A percentile compares a stretch with the other conserved stretches of the same genome.
Evolutionary conservation across 2,888 invertebrate genomes (phyloP).

Genomic region (Alitta virens): DNA sequence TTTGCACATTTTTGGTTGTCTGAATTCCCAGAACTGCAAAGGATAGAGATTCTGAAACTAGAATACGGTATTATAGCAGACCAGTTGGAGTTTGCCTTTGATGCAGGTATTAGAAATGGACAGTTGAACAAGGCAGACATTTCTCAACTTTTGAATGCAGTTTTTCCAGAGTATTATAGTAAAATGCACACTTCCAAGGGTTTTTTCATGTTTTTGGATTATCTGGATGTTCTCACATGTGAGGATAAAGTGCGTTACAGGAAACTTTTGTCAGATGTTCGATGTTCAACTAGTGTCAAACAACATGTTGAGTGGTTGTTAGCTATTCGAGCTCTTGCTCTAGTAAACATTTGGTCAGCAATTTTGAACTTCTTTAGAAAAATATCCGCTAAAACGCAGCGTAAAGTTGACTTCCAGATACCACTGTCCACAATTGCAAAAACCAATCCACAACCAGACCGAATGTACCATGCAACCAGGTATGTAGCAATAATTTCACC

Average conservation of each 20-base stretch:
- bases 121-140: constrained; percentile 42
- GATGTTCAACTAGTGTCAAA: constrained; percentile 47
- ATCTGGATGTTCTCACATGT: constrained; percentile 49
- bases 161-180: constrained; percentile 51
- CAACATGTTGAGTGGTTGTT: constrained; percentile 54
- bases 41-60: constrained; percentile 49
- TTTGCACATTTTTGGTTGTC: constrained; percentile 56
- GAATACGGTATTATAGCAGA: constrained; percentile 50
- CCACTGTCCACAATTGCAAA: constrained; percentile 21
- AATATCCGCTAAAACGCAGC: constrained; percentile 1
- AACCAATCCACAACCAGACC: constrained; percentile 30
- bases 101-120: constrained; percentile 42
- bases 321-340: constrained; percentile 49
- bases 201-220: constrained; percentile 46
- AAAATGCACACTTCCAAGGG: constrained; percentile 45
- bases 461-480: constrained; percentile 46
- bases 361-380: constrained; percentile 49
- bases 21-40: constrained; percentile 46
- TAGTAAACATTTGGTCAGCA: constrained; percentile 52
- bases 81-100: constrained; percentile 49
- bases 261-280: constrained; percentile 49
- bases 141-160: constrained; percentile 42
- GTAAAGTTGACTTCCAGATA: background rate
- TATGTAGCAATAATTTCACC: constrained; percentile 14
- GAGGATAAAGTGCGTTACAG: constrained; percentile 43